These are phyloP conservation scores for Apodemus speciosus DNA, from an alignment of 2,113 vertebrate genomes.

Conservation along the genomic window DNA sequence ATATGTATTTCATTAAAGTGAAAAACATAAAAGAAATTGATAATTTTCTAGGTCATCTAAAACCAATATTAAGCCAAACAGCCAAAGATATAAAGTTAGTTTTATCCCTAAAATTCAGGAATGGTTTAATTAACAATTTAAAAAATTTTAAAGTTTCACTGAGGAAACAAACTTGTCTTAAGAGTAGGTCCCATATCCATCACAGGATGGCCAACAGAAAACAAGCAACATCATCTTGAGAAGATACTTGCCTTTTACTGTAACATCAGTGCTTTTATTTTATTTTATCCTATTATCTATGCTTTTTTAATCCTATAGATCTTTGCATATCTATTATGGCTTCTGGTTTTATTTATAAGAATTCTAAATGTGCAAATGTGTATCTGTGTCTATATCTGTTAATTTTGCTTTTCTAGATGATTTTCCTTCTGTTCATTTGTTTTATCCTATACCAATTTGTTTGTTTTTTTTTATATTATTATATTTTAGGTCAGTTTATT, in stretches of 20 bases:
- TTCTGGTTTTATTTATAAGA: neutral
- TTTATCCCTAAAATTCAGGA: too few relatives aligned
- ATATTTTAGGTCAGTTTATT: neutral
- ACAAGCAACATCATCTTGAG: neutral
- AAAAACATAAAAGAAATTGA: too few relatives aligned
- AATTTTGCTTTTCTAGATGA: neutral
- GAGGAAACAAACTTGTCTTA: neutral
- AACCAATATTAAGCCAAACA: too few relatives aligned
- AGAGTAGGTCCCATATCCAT: neutral
- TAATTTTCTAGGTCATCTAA: too few relatives aligned
- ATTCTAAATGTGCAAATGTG: neutral
- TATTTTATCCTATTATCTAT: too few relatives aligned
- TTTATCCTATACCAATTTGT: neutral
- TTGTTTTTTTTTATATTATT: neutral
- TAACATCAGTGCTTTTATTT: neutral
- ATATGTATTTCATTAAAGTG: too few relatives aligned
- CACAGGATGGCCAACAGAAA: neutral
- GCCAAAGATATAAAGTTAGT: too few relatives aligned
- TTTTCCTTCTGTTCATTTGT: neutral
- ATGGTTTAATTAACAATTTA: too few relatives aligned
- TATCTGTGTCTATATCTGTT: neutral
- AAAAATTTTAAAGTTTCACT: neutral
- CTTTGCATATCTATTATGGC: neutral
- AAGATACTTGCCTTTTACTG: neutral
- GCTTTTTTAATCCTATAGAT: neutral